phyloP scores from a whole-genome alignment of 2,888 invertebrate species.

The Euclidia mi region DNA sequence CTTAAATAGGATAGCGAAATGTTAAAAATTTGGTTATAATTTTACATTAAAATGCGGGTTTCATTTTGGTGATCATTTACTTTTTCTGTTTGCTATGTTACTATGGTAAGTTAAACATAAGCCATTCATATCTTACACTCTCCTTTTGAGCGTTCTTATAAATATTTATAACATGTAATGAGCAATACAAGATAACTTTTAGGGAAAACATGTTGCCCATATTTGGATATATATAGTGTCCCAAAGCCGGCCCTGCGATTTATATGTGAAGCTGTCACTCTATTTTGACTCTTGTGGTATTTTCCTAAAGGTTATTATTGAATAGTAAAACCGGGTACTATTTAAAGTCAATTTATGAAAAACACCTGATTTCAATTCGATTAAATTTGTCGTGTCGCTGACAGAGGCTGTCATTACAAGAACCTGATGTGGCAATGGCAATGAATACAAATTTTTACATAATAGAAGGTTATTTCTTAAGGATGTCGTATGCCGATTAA shows the following conservation, averaged over 20 bases:
- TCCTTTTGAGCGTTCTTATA: conserved; percentile 1
- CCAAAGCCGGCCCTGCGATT: conserved; percentile 6
- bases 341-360: conserved; percentile 51
- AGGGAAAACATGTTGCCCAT: conserved; percentile 3
- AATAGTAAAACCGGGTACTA: too few species aligned
- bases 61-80: too few species aligned
- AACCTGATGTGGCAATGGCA: too few species aligned
- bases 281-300: conserved; percentile 4
- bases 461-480: too few species aligned
- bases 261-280: neutral
- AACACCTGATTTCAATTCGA: conserved; percentile 68
- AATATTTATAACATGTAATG: conserved; percentile 5
- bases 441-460: too few species aligned
- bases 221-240: conserved; percentile 6
- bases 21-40: too few species aligned
- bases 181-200: conserved; percentile 6
- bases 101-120: too few species aligned
- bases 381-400: conserved; percentile 61
- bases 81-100: too few species aligned
- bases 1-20: too few species aligned
- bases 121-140: too few species aligned
- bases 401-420: conserved; percentile 59
- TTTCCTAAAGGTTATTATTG: neutral
- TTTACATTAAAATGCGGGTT: too few species aligned
- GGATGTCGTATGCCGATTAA: too few species aligned